Evolutionary conservation across 1,140 invertebrate species (phyloP), one percentile per base, ranked within the genome.

Genomic region (Drosophila ogumai): DNA sequence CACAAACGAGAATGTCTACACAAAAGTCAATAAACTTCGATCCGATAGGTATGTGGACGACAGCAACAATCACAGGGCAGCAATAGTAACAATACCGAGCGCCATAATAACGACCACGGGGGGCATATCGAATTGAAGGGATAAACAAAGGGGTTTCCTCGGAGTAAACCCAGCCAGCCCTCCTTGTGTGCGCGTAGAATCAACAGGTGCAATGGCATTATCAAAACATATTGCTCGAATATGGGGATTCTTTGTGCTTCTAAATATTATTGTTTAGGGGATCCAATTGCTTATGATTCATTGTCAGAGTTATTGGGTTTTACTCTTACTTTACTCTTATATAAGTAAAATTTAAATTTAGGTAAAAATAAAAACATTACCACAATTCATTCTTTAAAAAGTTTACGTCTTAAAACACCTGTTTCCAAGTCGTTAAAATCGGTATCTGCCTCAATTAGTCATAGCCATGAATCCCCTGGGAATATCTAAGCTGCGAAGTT

Each of bases 1-100:
- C 55, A 73, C 66, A 72, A 22, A 9, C 67, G 67, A 72, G 66
- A 72, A 72, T 73, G 72, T 57, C 52, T 87, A 69, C 66, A 80
- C 64, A 84, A 87, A 90, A 81, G 85, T 88, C 84, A 88, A 90
- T 90, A 88, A 88, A 88, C 84, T 88, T 80, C 52, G 71, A 64
- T 57, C 31, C 63, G 76, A 80, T 86, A 88, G 64, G 72, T 76
- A 64, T 75, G 44, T 66, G 25, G 52, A 49, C 40, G 72, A 54
- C 71, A 61, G 79, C 59, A 40, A 59, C 66, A 69, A 52, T 66
- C 61, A 31, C n/a, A 66, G 66, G 66, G 46, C 66, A 38, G 38
- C 47, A 46, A 66, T 54, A 54, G 41, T 47, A 67, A 69, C 61
- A 69, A 69, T 50, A 12, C n/a, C 25, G 28, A 31, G 49, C 28